Evolutionary conservation across 1,140 invertebrate genomes (phyloP), one percentile per base, ranked within the genome.

Genomic region (Lordiphosa collinella): DNA sequence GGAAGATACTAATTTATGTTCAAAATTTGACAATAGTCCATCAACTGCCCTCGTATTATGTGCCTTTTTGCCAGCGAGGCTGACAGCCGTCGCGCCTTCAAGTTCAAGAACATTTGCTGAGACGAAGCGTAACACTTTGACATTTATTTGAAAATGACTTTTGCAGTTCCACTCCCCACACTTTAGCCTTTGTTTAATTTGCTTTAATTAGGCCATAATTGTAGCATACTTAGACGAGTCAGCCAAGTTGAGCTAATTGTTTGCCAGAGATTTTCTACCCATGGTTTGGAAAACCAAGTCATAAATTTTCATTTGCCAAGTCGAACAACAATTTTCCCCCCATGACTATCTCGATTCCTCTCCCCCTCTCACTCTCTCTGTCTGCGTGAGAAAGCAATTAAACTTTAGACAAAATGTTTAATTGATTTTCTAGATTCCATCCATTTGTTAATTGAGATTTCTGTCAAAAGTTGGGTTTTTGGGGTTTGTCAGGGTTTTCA

Each of bases 301-400:
- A 74, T 75, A 74, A 75, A 74, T 74, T 74, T 69, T 69, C 54
- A 63, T 75, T 74, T 67, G 13, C 41, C 37, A 51, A 46, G 60
- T 44, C 43, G 57, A 49, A 68, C 25, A 67, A 49, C 49, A 40
- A 48, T 32, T 47, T 18, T 22, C 35, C n/a, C 25, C 7, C 25
- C 25, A 29, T 29, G 25, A 29, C 18, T 12, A 11, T 25, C 41
- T n/a, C n/a, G n/a, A n/a, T n/a, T n/a, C n/a, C n/a, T n/a, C n/a
- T 3, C n/a, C 9, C 22, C 4, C 3, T 9, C n/a, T 11, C 14
- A 22, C 29, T 41, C 14, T 12, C 22, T 50, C 13, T 18, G 25
- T 35, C 14, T 32, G 3, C 13, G 11, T 57, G 31, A 22, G 48
- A 61, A 61, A 61, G 59, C 59, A 62, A 62, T 62, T 62, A 61